A percentile compares a stretch with the other conserved stretches of the same genome.
These are phyloP conservation scores for Rhinoraja longicauda DNA, from an alignment of 2,797 vertebrate species.

Conservation along the genomic window DNA sequence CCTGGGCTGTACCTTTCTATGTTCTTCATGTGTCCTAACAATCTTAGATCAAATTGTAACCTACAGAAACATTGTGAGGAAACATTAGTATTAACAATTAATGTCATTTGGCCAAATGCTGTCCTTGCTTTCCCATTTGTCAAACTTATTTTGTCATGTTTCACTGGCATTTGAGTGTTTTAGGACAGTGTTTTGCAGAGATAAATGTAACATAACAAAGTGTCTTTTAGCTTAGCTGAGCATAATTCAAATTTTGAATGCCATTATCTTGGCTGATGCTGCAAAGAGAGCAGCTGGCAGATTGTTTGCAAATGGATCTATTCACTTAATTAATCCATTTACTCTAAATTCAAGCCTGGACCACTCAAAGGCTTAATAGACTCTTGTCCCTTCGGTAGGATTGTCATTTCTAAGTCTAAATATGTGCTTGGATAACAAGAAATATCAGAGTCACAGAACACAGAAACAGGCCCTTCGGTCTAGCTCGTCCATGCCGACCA, in stretches of 20 bases:
- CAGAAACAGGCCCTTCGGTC: too few relatives aligned
- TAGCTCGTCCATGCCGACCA: too few relatives aligned
- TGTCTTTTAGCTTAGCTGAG: conserved; percentile 18
- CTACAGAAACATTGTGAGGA: background rate
- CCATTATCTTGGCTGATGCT: background rate
- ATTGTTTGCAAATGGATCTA: background rate
- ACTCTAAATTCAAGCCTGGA: background rate
- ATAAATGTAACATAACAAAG: conserved; percentile 1
- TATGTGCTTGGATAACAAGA: background rate
- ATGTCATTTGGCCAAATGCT: background rate
- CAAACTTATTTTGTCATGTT: background rate
- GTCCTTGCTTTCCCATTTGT: background rate
- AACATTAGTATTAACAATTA: background rate
- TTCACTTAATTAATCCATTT: background rate
- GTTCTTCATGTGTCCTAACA: too few relatives aligned
- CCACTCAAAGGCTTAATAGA: background rate
- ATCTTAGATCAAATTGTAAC: too few relatives aligned
- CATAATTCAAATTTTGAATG: conserved; percentile 12
- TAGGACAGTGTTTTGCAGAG: background rate
- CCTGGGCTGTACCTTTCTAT: too few relatives aligned
- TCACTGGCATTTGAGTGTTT: background rate
- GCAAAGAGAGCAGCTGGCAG: background rate
- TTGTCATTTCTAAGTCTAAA: background rate
- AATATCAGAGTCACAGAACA: background rate
- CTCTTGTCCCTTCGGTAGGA: background rate